Evolutionary conservation across 2,888 invertebrate genomes (phyloP).

Genomic region (Drosophila macrothrix): DNA sequence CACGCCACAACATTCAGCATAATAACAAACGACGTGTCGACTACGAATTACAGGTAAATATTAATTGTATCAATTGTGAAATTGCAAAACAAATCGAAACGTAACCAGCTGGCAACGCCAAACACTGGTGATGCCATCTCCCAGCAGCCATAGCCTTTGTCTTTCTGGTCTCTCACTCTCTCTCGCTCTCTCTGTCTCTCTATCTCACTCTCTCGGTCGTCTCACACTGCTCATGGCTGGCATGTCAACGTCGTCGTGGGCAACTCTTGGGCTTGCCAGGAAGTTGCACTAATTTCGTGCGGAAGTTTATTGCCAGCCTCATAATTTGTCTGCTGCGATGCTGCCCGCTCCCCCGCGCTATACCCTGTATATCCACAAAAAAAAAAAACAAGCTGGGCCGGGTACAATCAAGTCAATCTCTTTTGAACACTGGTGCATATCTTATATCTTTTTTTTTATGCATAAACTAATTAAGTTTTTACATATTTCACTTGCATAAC

Average conservation of each 20-base stretch:
- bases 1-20: conserved; percentile 15
- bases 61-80: conserved; percentile 8
- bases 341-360: neutral
- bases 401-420: neutral
- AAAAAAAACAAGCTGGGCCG: neutral
- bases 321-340: conserved; percentile 65
- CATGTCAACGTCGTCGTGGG: conserved; percentile 43
- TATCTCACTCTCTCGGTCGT: neutral
- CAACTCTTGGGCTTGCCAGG: conserved; percentile 60
- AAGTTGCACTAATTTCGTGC: conserved; percentile 71
- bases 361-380: conserved; percentile 14
- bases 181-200: neutral
- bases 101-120: conserved; percentile 45
- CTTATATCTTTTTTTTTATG: neutral
- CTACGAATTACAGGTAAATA: conserved; percentile 54
- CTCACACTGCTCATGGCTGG: conserved; percentile 16
- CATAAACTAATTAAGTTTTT: neutral
- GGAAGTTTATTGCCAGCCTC: conserved; percentile 75
- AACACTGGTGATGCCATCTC: conserved; percentile 26
- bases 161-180: neutral
- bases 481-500: neutral
- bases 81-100: neutral
- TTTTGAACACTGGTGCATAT: neutral
- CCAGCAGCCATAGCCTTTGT: conserved; percentile 24
- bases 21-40: conserved; percentile 16